Base-by-base conservation (phyloP, 1,140 invertebrate species). In the Sycophaga agraensis region DNA sequence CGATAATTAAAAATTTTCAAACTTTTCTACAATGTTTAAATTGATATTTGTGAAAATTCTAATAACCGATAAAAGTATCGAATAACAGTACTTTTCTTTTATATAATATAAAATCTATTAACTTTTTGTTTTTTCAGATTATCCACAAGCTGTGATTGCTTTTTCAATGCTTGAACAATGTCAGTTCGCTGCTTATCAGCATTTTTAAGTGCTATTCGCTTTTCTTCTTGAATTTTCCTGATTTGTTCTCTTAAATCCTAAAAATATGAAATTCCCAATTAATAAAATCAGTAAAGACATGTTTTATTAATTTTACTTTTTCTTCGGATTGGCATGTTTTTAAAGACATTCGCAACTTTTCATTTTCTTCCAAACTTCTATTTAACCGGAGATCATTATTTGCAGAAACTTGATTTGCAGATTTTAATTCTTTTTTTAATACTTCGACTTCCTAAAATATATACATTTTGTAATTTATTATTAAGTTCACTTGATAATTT, bases 81-180 rank as follows among this genome's bases (percentile, higher is more conserved):
- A 4, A 31, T 31, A 31, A 31, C n/a, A n/a, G n/a, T n/a, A n/a
- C n/a, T n/a, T n/a, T n/a, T n/a, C n/a, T n/a, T n/a, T n/a, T 31
- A 19, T 19, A n/a, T 24, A 62, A 59, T 43, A 24, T 16, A 43
- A 28, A 54, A 22, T 42, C 21, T 49, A 67, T 49, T 9, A 70
- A 84, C 82, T 66, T 81, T 84, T 74, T 85, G 82, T 63, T 79
- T 83, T 55, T 83, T 83, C 8, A 85, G 69, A 70, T 84, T 84
- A 60, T 84, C 79, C 16, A 84, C 69, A 0, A 85, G 70, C 28
- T 79, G 68, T 43, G 76, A 67, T 71, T 84, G 83, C 61, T 83
- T 84, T 67, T 82, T 83, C 55, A 82, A 83, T 4, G 76, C 79
- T 64, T 81, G 77, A 28, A 81, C 40, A 7, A 85, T 59, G 69